These are phyloP conservation scores for Drosophila kanekoi DNA, from an alignment of 2,888 invertebrate genomes.

Conservation along the genomic window DNA sequence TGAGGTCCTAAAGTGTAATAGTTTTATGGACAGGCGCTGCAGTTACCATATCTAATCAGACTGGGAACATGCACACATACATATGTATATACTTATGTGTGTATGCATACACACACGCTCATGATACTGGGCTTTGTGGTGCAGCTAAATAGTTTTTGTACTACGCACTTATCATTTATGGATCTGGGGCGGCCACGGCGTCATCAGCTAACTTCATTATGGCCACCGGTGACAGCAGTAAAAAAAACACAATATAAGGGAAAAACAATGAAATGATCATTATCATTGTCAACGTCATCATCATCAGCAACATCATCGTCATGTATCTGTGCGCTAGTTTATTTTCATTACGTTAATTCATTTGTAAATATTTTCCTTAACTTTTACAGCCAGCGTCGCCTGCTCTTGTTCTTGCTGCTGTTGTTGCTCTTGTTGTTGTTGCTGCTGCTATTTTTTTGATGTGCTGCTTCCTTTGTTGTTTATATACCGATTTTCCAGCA, in stretches of 20 bases:
- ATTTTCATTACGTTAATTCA: slow-evolving; percentile 79
- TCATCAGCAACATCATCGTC: slow-evolving; percentile 9
- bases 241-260: background rate
- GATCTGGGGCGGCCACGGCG: slow-evolving; percentile 47
- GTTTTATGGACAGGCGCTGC: slow-evolving; percentile 33
- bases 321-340: slow-evolving; percentile 67
- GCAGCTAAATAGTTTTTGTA: slow-evolving; percentile 45
- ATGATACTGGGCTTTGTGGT: slow-evolving; percentile 2
- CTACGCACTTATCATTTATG: slow-evolving; percentile 58
- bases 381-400: slow-evolving; percentile 63
- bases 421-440: slow-evolving; percentile 9
- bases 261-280: slow-evolving; percentile 15
- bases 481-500: slow-evolving; percentile 71
- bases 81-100: background rate
- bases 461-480: slow-evolving; percentile 49
- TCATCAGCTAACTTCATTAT: slow-evolving; percentile 41
- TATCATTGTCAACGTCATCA: slow-evolving; percentile 20
- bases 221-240: slow-evolving; percentile 4
- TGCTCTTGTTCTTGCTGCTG: slow-evolving; percentile 21
- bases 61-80: background rate
- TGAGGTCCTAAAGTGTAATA: slow-evolving; percentile 19
- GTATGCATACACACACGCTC: background rate
- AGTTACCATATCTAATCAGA: slow-evolving; percentile 48
- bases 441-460: slow-evolving; percentile 9
- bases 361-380: slow-evolving; percentile 79